These are phyloP conservation scores for Coenonympha glycerion DNA, from an alignment of 2,888 invertebrate species.

Conservation along the genomic window DNA sequence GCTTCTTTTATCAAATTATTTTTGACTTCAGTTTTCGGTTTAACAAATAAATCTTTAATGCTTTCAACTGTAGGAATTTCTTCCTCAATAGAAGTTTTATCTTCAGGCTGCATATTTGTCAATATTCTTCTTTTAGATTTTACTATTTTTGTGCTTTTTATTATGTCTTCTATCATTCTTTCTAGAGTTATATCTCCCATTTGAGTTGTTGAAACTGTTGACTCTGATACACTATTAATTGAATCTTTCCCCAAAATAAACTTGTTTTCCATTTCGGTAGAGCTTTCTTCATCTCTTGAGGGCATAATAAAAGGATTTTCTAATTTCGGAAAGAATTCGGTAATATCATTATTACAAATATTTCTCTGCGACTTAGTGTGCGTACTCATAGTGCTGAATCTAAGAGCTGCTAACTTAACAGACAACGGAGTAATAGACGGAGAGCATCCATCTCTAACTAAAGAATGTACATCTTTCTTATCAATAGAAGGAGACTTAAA, in stretches of 20 bases:
- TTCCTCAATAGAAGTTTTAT: constrained; percentile 40
- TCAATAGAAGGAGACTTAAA: constrained; percentile 66
- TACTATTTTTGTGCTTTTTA: constrained; percentile 74
- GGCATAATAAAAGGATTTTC: constrained; percentile 59
- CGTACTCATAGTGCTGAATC: constrained; percentile 72
- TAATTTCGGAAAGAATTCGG: constrained; percentile 71
- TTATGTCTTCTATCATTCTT: constrained; percentile 78
- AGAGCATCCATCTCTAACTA: constrained; percentile 66
- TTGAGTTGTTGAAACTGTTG: constrained; percentile 69
- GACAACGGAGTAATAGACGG: constrained; percentile 78
- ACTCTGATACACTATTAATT: constrained; percentile 51
- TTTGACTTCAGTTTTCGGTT: constrained; percentile 61
- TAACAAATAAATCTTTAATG: constrained; percentile 61
- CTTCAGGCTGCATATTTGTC: constrained; percentile 37
- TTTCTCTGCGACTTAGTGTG: constrained; percentile 54
- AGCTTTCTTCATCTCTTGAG: constrained; percentile 63
- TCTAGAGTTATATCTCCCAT: constrained; percentile 75
- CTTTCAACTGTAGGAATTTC: constrained; percentile 48
- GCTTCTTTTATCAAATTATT: constrained; percentile 65
- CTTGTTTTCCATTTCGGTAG: constrained; percentile 71
- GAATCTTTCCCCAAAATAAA: constrained; percentile 61
- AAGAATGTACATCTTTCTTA: constrained; percentile 58
- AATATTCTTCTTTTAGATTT: constrained; percentile 60
- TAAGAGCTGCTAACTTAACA: constrained; percentile 74
- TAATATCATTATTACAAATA: constrained; percentile 56